Evolutionary conservation across 2,888 invertebrate genomes (phyloP).

Genomic region (Brachypalpus laphriformis): DNA sequence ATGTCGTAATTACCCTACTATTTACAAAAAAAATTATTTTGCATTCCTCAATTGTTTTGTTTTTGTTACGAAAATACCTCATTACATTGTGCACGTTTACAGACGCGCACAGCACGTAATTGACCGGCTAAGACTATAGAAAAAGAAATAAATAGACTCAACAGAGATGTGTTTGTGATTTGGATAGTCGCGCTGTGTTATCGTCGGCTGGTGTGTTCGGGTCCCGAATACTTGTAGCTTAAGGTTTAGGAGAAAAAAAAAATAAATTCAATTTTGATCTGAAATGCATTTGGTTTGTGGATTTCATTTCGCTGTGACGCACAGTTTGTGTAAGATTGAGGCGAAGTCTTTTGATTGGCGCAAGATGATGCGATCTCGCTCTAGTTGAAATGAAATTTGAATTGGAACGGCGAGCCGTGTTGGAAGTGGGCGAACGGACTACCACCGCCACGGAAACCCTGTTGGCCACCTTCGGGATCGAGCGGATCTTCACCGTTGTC

Average conservation of each 20-base stretch:
- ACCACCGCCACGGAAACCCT: conserved; percentile 84
- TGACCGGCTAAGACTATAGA: conserved; percentile 7
- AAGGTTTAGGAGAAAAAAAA: conserved; percentile 12
- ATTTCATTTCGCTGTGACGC: conserved; percentile 31
- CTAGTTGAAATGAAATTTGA: conserved; percentile 98
- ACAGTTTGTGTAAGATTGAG: conserved; percentile 10
- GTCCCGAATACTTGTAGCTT: conserved; percentile 25
- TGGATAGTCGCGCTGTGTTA: conserved; percentile 14
- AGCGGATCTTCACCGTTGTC: conserved; percentile 98
- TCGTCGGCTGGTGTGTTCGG: conserved; percentile 31
- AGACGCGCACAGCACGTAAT: conserved; percentile 18
- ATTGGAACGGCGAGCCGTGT: conserved; percentile 95
- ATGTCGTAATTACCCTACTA: conserved; percentile 69
- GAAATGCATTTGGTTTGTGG: conserved; percentile 40
- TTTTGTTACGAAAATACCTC: conserved; percentile 2
- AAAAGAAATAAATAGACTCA: conserved; percentile 25
- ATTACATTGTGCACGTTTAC: conserved; percentile 2
- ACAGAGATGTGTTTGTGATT: background rate
- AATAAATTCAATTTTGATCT: conserved; percentile 49
- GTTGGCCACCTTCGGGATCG: conserved; percentile 93
- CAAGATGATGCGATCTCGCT: conserved; percentile 75
- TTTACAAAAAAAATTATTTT: conserved; percentile 57
- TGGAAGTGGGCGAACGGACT: conserved; percentile 93
- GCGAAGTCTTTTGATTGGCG: conserved; percentile 53
- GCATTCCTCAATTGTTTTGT: conserved; percentile 29